phyloP scores from a whole-genome alignment of 2,797 vertebrate species.

The Oreochromis mossambicus region DNA sequence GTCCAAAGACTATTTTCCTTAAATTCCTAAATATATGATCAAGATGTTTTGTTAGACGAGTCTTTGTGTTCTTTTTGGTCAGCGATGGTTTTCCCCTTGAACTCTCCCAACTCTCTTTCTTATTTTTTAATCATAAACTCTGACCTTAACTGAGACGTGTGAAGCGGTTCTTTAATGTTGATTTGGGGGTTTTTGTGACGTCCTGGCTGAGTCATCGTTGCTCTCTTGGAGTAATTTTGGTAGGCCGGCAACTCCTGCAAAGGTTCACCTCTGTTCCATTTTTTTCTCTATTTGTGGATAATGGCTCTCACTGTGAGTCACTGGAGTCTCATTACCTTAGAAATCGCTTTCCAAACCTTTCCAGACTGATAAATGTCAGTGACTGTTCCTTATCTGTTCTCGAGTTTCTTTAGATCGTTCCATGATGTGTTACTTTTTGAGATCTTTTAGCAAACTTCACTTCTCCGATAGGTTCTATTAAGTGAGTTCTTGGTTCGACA shows the following conservation, averaged over 20 bases:
- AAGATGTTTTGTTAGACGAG: background rate
- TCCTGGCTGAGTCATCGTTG: background rate
- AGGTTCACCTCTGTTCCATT: background rate
- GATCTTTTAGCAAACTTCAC: background rate
- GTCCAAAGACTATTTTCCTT: background rate
- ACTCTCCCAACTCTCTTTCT: background rate
- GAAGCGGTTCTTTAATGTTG: background rate
- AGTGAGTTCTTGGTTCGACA: background rate
- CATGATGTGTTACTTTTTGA: background rate
- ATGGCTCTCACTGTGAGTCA: background rate
- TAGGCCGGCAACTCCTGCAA: background rate
- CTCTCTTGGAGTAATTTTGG: background rate
- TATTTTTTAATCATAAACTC: background rate
- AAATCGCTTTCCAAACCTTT: background rate
- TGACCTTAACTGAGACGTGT: background rate
- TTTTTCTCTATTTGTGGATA: background rate
- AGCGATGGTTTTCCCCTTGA: background rate
- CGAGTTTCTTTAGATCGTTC: background rate
- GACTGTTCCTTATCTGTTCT: background rate
- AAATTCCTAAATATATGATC: background rate
- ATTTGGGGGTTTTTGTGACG: accelerated
- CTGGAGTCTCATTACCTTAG: background rate
- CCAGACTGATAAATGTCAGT: background rate
- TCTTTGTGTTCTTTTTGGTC: background rate
- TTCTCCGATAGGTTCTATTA: background rate